A percentile compares a stretch with the other conserved stretches of the same genome.
Evolutionary conservation across 2,888 invertebrate genomes (phyloP).

Genomic region (Dynastes maya): DNA sequence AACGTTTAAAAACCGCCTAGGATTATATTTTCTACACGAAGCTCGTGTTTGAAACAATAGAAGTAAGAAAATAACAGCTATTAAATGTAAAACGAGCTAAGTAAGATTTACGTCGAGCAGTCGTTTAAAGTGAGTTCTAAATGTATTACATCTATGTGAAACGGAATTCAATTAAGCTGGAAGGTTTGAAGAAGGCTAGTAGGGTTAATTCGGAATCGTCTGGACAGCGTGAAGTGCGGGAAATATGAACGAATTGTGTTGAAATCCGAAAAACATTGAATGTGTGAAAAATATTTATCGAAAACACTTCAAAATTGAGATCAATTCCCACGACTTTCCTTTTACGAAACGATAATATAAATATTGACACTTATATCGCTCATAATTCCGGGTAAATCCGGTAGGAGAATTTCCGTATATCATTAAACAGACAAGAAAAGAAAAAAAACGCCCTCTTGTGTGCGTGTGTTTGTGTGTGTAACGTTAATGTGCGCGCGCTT

Average conservation of each 20-base stretch:
- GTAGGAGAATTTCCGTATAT: background rate
- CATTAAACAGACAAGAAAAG: background rate
- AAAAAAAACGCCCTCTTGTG: background rate
- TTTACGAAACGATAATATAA: background rate
- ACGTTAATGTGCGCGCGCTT: constrained; percentile 12
- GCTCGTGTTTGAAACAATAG: constrained; percentile 35
- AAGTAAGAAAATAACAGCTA: background rate
- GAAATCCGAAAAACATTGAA: background rate
- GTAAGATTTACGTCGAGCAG: background rate
- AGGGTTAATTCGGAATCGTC: background rate
- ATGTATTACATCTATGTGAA: constrained; percentile 31
- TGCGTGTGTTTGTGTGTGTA: background rate
- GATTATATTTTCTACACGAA: background rate
- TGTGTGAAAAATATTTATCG: background rate
- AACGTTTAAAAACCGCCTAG: background rate
- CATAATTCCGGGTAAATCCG: constrained; percentile 1
- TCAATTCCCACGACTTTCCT: too few species aligned
- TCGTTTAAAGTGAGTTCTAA: constrained; percentile 13
- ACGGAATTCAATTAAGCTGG: constrained; percentile 26
- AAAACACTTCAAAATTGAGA: too few species aligned
- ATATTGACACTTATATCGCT: background rate
- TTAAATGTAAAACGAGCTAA: background rate
- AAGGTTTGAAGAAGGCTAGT: constrained; percentile 4
- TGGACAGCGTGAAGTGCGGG: background rate
- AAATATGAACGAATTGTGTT: constrained; percentile 23